phyloP scores from a whole-genome alignment of 2,113 vertebrate genomes.

The Nothobranchius kuhntae region DNA sequence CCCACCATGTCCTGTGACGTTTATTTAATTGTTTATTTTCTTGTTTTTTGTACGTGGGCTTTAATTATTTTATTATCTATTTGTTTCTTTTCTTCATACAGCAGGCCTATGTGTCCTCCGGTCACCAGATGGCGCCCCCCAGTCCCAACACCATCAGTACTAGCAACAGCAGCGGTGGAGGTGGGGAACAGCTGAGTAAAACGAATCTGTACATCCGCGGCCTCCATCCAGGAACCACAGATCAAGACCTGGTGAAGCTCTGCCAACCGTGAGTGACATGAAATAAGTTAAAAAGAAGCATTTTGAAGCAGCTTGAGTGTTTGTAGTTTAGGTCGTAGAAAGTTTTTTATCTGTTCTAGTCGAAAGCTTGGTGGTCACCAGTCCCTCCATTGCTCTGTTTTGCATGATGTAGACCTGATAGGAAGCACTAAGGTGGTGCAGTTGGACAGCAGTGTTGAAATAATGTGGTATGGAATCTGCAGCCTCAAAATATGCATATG shows the following conservation, averaged over 20 bases:
- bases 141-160: slow-evolving; percentile 96
- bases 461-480: no score
- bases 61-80: neutral
- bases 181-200: slow-evolving; percentile 87
- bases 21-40: neutral
- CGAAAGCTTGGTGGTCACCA: neutral
- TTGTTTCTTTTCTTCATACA: slow-evolving; percentile 62
- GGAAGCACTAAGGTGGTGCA: neutral
- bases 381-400: neutral
- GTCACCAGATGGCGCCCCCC: slow-evolving; percentile 96
- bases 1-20: neutral
- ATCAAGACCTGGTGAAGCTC: slow-evolving; percentile 97
- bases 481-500: no score
- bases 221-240: slow-evolving; percentile 95
- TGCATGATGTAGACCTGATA: neutral
- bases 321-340: neutral
- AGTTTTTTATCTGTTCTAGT: neutral
- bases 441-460: neutral
- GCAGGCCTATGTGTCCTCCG: slow-evolving; percentile 97
- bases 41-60: neutral
- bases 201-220: slow-evolving; percentile 97
- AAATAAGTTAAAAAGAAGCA: neutral
- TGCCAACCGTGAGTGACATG: slow-evolving; percentile 92
- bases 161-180: slow-evolving; percentile 83
- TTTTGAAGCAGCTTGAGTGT: neutral